phyloP scores from a whole-genome alignment of 1,140 invertebrate genomes.

The Cyclargus thomasi region DNA sequence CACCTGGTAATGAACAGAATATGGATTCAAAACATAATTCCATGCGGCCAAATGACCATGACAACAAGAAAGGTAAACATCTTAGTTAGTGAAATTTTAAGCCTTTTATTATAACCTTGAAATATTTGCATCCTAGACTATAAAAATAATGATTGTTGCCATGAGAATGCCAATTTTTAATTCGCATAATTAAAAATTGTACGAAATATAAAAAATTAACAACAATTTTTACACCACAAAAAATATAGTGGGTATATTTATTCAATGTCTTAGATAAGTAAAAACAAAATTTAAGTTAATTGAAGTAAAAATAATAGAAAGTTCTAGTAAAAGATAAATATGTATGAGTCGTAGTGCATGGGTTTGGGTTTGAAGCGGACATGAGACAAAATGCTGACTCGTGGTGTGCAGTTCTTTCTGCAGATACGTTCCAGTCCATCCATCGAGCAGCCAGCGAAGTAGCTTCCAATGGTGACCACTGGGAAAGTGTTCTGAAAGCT shows the following conservation, averaged over 20 bases:
- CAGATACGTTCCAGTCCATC: slow-evolving; percentile 66
- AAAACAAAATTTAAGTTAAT: too few relatives aligned
- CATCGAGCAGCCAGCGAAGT: slow-evolving; percentile 62
- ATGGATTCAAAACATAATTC: slow-evolving; percentile 41
- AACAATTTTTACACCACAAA: too few relatives aligned
- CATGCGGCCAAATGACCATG: slow-evolving; percentile 50
- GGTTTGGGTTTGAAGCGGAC: slow-evolving; percentile 25
- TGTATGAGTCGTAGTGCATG: background rate
- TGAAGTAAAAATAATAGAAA: too few relatives aligned
- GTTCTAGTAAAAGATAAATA: too few relatives aligned
- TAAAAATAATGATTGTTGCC: too few relatives aligned
- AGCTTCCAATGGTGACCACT: slow-evolving; percentile 68
- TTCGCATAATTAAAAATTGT: too few relatives aligned
- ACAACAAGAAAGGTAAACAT: slow-evolving; percentile 54
- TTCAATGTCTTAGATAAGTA: too few relatives aligned
- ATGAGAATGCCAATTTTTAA: too few relatives aligned
- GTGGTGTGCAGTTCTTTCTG: slow-evolving; percentile 75
- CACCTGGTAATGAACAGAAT: slow-evolving; percentile 44
- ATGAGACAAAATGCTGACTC: slow-evolving; percentile 62
- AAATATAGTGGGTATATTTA: too few relatives aligned
- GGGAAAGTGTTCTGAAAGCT: slow-evolving; percentile 72
- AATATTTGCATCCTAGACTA: too few relatives aligned
- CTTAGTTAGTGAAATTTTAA: slow-evolving; percentile 1
- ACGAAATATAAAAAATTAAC: too few relatives aligned
- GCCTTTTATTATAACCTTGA: too few relatives aligned